Evolutionary conservation across 2,113 vertebrate genomes (phyloP), one percentile per base, ranked within the genome.

Genomic region (Ancistrus triradiatus): DNA sequence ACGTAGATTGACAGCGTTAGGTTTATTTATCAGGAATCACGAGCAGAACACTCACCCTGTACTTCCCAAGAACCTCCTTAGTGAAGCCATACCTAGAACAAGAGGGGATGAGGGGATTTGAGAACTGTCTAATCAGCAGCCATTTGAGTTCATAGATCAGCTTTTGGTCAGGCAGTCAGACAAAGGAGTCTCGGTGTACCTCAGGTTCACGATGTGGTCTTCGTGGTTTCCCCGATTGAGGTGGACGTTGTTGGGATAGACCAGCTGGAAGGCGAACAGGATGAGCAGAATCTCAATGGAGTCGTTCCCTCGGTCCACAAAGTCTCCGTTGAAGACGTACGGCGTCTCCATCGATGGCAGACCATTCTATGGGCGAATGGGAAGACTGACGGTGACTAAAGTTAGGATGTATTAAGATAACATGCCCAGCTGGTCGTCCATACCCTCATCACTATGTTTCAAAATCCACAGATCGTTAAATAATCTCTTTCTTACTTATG

Each of bases 141-240:
- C n/a, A n/a, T n/a, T n/a, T n/a, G n/a, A n/a, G n/a, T n/a, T n/a
- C n/a, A n/a, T n/a, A n/a, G n/a, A n/a, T n/a, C n/a, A n/a, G n/a
- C n/a, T n/a, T n/a, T n/a, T n/a, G n/a, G n/a, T n/a, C n/a, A n/a
- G n/a, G n/a, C n/a, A n/a, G n/a, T n/a, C n/a, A n/a, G n/a, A n/a
- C n/a, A n/a, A n/a, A n/a, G n/a, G n/a, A n/a, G n/a, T 9, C 15
- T 42, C 35, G 13, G 5, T 58, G 0, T 86, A 94, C 95, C 91
- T 91, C 77, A 96, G 79, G 65, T 98, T 97, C 38, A 97, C 87
- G 21, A 96, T 86, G 53, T 94, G 87, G 76, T 97, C 93, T 71
- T 98, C 95, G 0, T 97, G 93, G 81, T 97, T 98, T 44, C 95
- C 94, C 0, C 93, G 80, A 77, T 96, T 97, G 24, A 98, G 86